A percentile compares a stretch with the other conserved stretches of the same genome.
Conservation (phyloP, 1,140 invertebrate species). For the Bombus superbus region DNA sequence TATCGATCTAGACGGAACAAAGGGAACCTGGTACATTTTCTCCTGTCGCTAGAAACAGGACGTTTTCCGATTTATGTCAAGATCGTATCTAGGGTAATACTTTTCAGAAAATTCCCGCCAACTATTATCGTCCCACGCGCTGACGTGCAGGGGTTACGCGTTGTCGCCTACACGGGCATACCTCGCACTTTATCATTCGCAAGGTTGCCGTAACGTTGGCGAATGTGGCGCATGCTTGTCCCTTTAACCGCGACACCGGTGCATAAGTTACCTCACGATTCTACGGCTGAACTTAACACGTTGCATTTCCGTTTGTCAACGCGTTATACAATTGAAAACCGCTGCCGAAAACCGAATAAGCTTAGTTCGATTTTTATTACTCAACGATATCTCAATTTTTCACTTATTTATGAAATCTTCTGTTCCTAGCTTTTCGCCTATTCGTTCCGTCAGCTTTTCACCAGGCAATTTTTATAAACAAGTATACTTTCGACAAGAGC, state of each 20-base stretch:
- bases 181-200: slow-evolving; percentile 30
- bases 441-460: too few relatives aligned
- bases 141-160: neutral
- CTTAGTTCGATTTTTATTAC: neutral
- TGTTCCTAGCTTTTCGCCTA: neutral
- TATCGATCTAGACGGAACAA: neutral
- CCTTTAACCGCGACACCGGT: neutral
- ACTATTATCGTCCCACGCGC: slow-evolving; percentile 5
- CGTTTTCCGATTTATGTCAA: slow-evolving; percentile 7
- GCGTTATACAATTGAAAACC: neutral
- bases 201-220: slow-evolving; percentile 27
- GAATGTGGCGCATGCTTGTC: neutral
- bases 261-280: neutral
- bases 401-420: neutral
- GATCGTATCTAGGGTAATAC: slow-evolving; percentile 3
- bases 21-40: neutral
- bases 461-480: neutral
- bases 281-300: neutral
- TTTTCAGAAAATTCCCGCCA: neutral
- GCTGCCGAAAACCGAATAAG: neutral
- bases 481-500: neutral
- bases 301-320: neutral
- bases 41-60: too few relatives aligned
- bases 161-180: slow-evolving; percentile 9
- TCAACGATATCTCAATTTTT: neutral